A percentile compares a stretch with the other conserved stretches of the same genome.
These are phyloP conservation scores for Psittacara wagleri DNA, from an alignment of 2,113 vertebrate species.

Conservation along the genomic window DNA sequence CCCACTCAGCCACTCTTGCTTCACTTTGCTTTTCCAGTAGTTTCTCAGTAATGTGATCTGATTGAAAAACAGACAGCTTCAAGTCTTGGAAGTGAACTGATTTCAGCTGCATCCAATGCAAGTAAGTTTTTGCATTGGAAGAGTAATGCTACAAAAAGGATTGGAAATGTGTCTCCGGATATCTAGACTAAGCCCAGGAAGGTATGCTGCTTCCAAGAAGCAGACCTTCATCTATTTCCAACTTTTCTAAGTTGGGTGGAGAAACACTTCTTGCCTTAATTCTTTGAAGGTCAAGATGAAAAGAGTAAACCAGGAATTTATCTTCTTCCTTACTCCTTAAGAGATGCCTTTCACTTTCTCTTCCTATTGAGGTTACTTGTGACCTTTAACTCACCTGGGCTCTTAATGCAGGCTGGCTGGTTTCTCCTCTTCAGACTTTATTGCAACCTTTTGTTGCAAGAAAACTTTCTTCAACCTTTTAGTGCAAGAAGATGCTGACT, in stretches of 20 bases:
- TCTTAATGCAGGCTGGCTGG: not conserved
- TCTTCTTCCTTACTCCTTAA: not conserved
- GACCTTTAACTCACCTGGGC: not conserved
- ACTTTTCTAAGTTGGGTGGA: not conserved
- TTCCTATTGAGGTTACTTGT: not conserved
- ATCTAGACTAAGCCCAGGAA: not conserved
- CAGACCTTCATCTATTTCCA: not conserved
- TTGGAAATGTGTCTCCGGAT: not conserved
- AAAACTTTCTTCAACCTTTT: not conserved
- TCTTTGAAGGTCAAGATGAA: not conserved
- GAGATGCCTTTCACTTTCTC: not conserved
- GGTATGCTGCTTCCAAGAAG: not conserved
- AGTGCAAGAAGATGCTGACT: not conserved
- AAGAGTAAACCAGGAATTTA: not conserved
- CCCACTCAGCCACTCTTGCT: constrained; percentile 85
- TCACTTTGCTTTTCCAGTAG: constrained; percentile 85
- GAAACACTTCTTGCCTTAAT: not conserved
- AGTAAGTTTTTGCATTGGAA: not conserved
- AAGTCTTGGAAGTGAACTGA: not conserved
- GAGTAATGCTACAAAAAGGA: not conserved
- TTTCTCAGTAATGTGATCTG: constrained; percentile 84
- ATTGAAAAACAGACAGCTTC: not conserved
- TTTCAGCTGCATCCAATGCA: not conserved
- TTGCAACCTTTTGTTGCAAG: not conserved
- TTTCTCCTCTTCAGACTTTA: not conserved